Percentiles rank a stretch among this genome's conserved stretches.
Evolutionary conservation across 2,113 vertebrate genomes (phyloP).

Genomic region (Podarcis cretensis): DNA sequence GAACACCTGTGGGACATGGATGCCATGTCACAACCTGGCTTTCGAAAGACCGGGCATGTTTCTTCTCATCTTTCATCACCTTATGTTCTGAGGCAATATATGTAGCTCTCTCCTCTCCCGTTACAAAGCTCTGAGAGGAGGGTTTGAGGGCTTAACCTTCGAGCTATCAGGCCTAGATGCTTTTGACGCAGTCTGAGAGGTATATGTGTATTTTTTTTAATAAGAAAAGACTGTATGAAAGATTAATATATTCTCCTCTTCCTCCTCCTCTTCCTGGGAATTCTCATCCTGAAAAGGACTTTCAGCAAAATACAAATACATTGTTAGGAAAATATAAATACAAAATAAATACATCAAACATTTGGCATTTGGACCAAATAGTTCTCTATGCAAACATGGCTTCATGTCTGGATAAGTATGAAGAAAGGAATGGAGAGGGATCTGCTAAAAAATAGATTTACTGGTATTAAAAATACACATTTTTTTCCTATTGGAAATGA

Average conservation of each 20-base stretch:
- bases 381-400: not conserved
- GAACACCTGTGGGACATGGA: not conserved
- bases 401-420: not conserved
- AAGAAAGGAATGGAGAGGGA: not conserved
- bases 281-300: not conserved
- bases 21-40: not conserved
- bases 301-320: not conserved
- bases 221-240: not conserved
- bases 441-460: not conserved
- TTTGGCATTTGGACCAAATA: not conserved
- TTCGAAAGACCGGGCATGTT: not conserved
- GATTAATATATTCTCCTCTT: not conserved
- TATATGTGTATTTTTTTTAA: no score
- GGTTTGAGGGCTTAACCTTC: not conserved
- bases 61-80: not conserved
- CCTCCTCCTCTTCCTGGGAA: not conserved
- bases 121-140: not conserved
- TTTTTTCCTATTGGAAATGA: not conserved
- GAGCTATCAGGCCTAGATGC: not conserved
- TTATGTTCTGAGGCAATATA: not conserved
- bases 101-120: not conserved
- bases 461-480: not conserved
- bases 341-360: not conserved
- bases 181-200: not conserved
- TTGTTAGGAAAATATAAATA: not conserved